Evolutionary conservation across 2,113 vertebrate genomes (phyloP).

Genomic region (Barbus barbus): DNA sequence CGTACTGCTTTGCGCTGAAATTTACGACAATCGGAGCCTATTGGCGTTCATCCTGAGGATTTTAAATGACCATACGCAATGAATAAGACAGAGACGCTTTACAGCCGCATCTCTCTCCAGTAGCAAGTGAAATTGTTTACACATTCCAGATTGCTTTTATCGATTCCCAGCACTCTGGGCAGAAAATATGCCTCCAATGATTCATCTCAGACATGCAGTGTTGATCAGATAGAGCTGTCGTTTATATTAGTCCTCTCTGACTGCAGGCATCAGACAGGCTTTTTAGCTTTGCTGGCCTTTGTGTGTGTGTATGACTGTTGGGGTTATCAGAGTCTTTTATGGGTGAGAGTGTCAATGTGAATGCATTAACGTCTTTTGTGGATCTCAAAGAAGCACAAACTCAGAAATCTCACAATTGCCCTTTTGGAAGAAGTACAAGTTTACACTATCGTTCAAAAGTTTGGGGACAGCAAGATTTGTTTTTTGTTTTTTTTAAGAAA

Average conservation of each 20-base stretch:
- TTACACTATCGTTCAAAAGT: not conserved
- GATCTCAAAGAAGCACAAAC: not conserved
- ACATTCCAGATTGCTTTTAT: slow-evolving; percentile 72
- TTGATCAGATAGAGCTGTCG: slow-evolving; percentile 48
- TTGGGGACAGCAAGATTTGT: not conserved
- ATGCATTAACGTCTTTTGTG: not conserved
- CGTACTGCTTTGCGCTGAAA: not conserved
- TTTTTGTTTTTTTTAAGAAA: no score
- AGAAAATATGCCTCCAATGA: slow-evolving; percentile 58
- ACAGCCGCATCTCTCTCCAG: slow-evolving; percentile 38
- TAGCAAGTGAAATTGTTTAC: slow-evolving; percentile 62
- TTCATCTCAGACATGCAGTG: slow-evolving; percentile 59
- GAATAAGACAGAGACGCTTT: slow-evolving; percentile 28
- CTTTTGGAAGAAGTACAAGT: not conserved
- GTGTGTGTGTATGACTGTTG: not conserved
- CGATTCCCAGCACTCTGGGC: slow-evolving; percentile 58
- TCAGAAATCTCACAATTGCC: not conserved
- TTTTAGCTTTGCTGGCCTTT: not conserved
- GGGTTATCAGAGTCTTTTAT: not conserved
- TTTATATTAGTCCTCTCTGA: slow-evolving; percentile 32
- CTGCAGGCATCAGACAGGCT: not conserved
- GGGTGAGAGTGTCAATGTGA: not conserved
- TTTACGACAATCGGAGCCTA: not conserved
- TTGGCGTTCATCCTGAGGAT: not conserved
- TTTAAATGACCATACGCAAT: slow-evolving; percentile 11